phyloP scores from a whole-genome alignment of 2,888 invertebrate genomes.

The Cryptosula pallasiana region DNA sequence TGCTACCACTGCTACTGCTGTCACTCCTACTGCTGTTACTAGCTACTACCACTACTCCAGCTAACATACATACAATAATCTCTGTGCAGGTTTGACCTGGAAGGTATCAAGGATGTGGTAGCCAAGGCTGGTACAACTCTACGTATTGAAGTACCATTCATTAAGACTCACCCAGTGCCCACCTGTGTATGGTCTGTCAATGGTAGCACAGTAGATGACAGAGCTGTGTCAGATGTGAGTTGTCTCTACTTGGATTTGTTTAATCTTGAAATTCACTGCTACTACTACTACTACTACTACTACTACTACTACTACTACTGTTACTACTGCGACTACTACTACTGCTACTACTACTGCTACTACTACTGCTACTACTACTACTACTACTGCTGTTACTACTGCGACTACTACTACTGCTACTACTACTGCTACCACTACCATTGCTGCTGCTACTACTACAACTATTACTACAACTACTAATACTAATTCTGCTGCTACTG shows the following conservation, averaged over 20 bases:
- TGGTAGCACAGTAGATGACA: background rate
- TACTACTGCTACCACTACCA: background rate
- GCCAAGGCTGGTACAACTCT: conserved; percentile 97
- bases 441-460: background rate
- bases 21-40: no score
- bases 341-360: background rate
- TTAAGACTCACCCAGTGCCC: conserved; percentile 83
- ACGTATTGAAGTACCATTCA: conserved; percentile 88
- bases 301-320: no score
- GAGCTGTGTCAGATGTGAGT: conserved; percentile 3
- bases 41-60: no score
- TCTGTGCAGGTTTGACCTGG: conserved; percentile 71
- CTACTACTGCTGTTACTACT: background rate
- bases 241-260: background rate
- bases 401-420: background rate
- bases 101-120: conserved; percentile 87
- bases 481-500: background rate
- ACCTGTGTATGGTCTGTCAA: conserved; percentile 72
- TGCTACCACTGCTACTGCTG: no score
- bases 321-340: background rate
- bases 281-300: no score
- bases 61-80: no score
- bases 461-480: background rate
- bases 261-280: no score
- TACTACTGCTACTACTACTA: background rate